Base-by-base conservation (phyloP, 92 coral and sea anemone species). In the Porites lobata region DNA sequence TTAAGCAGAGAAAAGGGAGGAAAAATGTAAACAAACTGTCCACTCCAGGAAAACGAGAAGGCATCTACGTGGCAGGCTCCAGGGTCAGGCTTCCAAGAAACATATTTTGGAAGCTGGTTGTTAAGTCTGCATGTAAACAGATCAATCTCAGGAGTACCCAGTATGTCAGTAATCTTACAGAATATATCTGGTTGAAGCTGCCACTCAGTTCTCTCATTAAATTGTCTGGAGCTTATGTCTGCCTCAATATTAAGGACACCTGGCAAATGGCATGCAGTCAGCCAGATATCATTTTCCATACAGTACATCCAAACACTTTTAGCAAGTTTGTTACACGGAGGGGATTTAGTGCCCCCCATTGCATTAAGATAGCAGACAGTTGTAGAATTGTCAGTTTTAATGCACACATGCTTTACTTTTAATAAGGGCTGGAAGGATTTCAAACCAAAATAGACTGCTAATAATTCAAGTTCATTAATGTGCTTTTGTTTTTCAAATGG, bases 161-260 rank as follows among this genome's bases (percentile, higher is more conserved):
- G 32, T 59, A 51, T 21, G 21, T 76, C 13, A 20, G 81, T 66
- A 13, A 69, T 56, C 75, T 54, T 29, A 51, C 57, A 56, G 76
- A 91, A 87, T 14, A 91, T 43, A 21, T 56, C 89, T 58, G 83
- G 83, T 29, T 72, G 22, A 7, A 82, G 73, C 22, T 75, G 77
- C 94, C 94, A 82, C 64, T 91, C 94, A 43, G 92, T 88, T n/a
- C 63, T 69, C n/a, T 79, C 85, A 84, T 88, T 88, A 51, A 91
- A 91, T 11, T 38, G 80, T 64, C 83, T 76, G 12, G 92, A 91
- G 7, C 12, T 15, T 53, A 7, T 14, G 68, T 86, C 91, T 1
- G 94, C 88, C 56, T 83, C 69, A 11, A n/a, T 21, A 21, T 21
- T 21, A 21, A 21, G 22, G 22, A 21, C 22, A 21, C 22, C 22